Conservation (phyloP, 1,140 invertebrate genomes). For the Oscheius sp. region DNA sequence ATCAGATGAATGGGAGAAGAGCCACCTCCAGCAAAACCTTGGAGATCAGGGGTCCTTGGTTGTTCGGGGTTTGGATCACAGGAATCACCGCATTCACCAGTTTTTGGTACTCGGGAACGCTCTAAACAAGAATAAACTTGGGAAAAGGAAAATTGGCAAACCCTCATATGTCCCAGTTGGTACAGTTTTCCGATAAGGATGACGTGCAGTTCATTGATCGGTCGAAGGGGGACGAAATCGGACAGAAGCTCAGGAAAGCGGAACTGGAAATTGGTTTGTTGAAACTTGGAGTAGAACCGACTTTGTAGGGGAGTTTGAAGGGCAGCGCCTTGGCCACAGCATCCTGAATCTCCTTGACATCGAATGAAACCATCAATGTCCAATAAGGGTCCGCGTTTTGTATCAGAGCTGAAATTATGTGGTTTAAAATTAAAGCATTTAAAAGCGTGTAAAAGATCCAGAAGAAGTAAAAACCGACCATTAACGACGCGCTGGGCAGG, state of each 20-base stretch:
- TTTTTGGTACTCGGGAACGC: no score
- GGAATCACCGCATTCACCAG: no score
- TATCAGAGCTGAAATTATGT: no score
- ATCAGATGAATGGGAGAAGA: neutral
- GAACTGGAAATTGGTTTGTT: neutral
- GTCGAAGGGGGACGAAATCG: neutral
- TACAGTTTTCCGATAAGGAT: neutral
- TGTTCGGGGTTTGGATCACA: no score
- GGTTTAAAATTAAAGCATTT: no score
- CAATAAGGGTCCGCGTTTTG: constrained; percentile 6
- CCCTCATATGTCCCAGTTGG: neutral
- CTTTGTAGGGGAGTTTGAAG: neutral
- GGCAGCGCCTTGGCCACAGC: neutral
- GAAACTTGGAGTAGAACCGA: neutral
- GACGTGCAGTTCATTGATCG: neutral
- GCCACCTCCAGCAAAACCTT: neutral
- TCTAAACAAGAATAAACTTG: neutral
- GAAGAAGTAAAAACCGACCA: no score
- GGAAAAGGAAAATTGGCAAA: neutral
- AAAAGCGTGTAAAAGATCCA: no score
- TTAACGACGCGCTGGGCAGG: no score
- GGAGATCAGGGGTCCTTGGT: no score
- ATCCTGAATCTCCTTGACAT: neutral
- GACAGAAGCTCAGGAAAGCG: neutral
- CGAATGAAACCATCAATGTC: constrained; percentile 11